Evolutionary conservation across 2,113 vertebrate species (phyloP).

Genomic region (Dasyprocta punctata): DNA sequence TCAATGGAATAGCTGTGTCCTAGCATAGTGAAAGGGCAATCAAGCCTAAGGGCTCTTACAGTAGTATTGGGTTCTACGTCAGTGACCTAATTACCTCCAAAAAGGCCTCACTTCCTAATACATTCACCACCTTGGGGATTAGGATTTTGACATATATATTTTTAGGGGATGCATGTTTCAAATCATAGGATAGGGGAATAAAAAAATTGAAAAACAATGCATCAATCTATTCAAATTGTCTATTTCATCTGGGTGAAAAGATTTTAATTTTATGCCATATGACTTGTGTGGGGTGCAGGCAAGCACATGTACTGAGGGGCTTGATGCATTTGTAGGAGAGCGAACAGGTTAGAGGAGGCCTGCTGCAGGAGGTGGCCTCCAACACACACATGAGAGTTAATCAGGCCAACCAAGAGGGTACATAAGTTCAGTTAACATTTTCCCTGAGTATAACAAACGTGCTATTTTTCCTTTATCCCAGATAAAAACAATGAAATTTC

Average conservation of each 20-base stretch:
- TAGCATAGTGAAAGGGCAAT: neutral
- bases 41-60: neutral
- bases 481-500: constrained; percentile 26
- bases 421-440: neutral
- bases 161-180: neutral
- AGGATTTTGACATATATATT: neutral
- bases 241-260: neutral
- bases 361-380: neutral
- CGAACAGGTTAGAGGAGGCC: neutral
- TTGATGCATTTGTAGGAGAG: neutral
- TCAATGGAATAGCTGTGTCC: neutral
- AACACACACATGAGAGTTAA: neutral
- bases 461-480: neutral
- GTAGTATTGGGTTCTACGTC: neutral
- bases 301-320: neutral
- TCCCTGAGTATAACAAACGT: neutral
- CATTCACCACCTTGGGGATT: neutral
- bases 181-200: neutral
- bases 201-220: neutral
- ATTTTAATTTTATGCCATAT: neutral
- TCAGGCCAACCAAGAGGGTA: neutral
- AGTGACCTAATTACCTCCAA: neutral
- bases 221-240: neutral
- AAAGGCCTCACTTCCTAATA: neutral
- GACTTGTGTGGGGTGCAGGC: neutral